Base-by-base conservation (phyloP, 2,797 vertebrate species). In the Eulemur rubriventer region DNA sequence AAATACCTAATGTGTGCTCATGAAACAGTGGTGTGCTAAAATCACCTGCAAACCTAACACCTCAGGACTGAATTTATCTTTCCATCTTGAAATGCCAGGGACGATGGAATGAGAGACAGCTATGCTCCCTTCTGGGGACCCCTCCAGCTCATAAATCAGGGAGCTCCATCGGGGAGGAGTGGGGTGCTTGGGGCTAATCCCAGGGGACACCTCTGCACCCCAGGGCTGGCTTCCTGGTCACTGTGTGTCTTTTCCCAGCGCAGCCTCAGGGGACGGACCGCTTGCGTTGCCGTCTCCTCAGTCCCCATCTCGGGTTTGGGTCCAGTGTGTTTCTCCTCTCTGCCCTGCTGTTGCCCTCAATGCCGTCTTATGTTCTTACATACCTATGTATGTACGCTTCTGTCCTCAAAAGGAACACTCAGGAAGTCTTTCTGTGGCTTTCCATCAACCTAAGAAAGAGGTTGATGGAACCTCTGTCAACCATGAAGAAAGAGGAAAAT, bases 201-300 rank as follows among this genome's bases (percentile, higher is more conserved):
- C 65, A 61, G 16, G n/a, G 33, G 11, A 38, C 20, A 33, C 0
- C 0, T 22, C 20, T 8, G 1, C 1, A n/a, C 7, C 35, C 41
- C 75, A n/a, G 38, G 57, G 63, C 59, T 48, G 72, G 50, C 85
- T 46, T 61, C 61, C 70, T 22, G 1, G 10, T 10, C 24, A 7
- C 48, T 41, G 17, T 6, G 38, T 88, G 38, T 63, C 35, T 61
- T 48, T 63, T 61, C 55, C 26, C 24, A 57, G n/a, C 17, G 11
- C 30, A 3, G 18, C 30, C 61, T 88, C 89, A 18, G 3, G 12
- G 8, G 14, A 26, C 28, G 4, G 30, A 16, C 24, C 14, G 50
- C 2, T 26, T 46, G 43, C 46, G 0, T 7, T 57, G 26, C 14
- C 2, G 33, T 28, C 1, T 41, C 33, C 41, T 72, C 9, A 30